Conservation (phyloP, 1,140 invertebrate genomes). For the Melitaea cinxia region DNA sequence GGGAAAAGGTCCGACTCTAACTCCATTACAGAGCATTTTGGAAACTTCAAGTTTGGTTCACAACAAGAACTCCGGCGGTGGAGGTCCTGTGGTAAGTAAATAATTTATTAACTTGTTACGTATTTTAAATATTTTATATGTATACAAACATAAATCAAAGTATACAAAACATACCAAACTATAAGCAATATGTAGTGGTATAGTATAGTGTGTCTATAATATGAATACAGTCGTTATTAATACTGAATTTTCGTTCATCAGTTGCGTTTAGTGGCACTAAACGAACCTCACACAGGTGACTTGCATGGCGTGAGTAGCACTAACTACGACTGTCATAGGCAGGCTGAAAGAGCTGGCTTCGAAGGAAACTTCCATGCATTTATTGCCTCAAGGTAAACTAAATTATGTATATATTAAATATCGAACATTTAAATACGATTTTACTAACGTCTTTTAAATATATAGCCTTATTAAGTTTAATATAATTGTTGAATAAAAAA, state of each 20-base stretch:
- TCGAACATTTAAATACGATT: neutral
- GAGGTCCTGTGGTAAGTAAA: constrained; percentile 67
- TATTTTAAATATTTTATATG: too few species aligned
- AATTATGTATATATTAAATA: neutral
- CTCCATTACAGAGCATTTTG: constrained; percentile 62
- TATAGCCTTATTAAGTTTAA: too few species aligned
- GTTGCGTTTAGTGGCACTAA: constrained; percentile 95
- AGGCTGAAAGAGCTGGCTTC: constrained; percentile 91
- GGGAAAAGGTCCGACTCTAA: constrained; percentile 56
- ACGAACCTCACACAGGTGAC: constrained; percentile 94
- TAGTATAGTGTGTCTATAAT: neutral
- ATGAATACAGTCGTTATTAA: neutral
- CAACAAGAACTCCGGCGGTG: constrained; percentile 63
- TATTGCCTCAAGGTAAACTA: constrained; percentile 87
- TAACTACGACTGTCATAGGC: constrained; percentile 96
- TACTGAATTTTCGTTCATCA: constrained; percentile 59
- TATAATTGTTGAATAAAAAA: too few species aligned
- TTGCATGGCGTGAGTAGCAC: constrained; percentile 95
- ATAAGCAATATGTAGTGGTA: too few species aligned
- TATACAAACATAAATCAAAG: too few species aligned
- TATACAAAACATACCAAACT: too few species aligned
- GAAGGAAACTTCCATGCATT: constrained; percentile 97
- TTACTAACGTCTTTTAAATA: too few species aligned
- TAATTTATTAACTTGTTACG: too few species aligned
- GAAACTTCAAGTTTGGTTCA: constrained; percentile 73